phyloP scores from a whole-genome alignment of 2,888 invertebrate species.

The Lasioglossum morio region DNA sequence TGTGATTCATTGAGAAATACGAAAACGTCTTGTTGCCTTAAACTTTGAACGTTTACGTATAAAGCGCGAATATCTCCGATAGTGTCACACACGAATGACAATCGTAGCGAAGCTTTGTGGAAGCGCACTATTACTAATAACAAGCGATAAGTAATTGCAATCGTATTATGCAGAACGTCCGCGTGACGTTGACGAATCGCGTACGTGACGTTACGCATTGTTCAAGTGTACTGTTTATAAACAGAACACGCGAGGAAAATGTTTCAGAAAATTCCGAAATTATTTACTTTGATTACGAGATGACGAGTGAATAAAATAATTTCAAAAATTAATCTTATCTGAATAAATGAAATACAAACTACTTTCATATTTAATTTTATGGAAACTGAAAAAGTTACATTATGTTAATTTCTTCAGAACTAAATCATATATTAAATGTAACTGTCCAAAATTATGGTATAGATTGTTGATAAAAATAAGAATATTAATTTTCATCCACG shows the following conservation, averaged over 20 bases:
- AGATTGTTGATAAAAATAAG: no score
- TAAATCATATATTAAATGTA: no score
- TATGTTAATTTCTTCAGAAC: no score
- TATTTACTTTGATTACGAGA: no score
- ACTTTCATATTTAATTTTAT: no score
- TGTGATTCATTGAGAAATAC: not conserved
- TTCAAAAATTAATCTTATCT: no score
- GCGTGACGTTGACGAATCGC: not conserved
- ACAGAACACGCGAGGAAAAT: not conserved
- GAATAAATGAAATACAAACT: no score
- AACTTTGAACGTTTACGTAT: constrained; percentile 3
- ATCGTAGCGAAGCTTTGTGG: constrained; percentile 17
- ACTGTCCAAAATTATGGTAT: no score
- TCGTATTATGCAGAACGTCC: not conserved
- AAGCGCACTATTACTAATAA: not conserved
- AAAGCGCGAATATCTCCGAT: not conserved
- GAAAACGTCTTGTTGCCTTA: not conserved
- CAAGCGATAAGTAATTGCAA: not conserved
- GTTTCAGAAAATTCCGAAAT: no score
- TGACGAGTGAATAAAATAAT: no score
- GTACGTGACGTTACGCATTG: not conserved
- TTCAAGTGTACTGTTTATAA: not conserved
- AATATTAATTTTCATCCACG: no score
- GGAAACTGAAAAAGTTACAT: no score
- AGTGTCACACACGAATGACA: not conserved